A percentile compares a stretch with the other conserved stretches of the same genome.
phyloP scores from a whole-genome alignment of 2,113 vertebrate genomes.

The Gnathonemus echidnorhynchus region DNA sequence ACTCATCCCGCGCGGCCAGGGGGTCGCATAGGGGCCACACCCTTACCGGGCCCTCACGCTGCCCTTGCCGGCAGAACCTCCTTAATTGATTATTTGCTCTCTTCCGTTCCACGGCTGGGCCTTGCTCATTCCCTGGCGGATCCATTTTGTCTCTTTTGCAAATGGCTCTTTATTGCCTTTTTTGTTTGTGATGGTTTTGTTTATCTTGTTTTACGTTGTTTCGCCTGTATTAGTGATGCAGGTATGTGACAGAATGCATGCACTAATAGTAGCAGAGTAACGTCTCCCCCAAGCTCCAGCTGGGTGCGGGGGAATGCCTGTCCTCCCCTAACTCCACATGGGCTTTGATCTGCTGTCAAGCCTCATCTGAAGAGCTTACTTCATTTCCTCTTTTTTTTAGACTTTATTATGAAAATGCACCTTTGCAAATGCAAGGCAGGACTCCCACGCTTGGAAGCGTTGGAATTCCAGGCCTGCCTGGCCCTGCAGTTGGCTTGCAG shows the following conservation, averaged over 20 bases:
- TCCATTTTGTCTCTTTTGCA: neutral
- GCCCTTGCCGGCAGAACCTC: neutral
- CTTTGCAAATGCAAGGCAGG: neutral
- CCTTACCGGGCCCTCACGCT: neutral
- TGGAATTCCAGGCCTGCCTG: slow-evolving; percentile 24
- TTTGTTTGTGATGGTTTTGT: neutral
- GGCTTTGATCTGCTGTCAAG: slow-evolving; percentile 3
- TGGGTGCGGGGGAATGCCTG: neutral
- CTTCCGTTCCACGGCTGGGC: neutral
- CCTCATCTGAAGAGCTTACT: slow-evolving; percentile 16
- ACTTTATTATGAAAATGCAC: neutral
- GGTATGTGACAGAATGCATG: neutral
- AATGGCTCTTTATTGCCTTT: too few species aligned
- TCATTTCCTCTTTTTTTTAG: slow-evolving; percentile 7
- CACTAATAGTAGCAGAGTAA: neutral
- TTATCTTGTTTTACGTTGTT: neutral
- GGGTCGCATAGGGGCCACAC: neutral
- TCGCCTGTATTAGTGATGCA: neutral
- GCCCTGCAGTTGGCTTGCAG: slow-evolving; percentile 34
- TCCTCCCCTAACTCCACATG: neutral
- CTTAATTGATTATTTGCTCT: neutral
- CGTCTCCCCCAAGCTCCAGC: neutral
- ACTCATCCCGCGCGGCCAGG: neutral
- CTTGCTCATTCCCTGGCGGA: neutral
- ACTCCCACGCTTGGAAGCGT: neutral